Evolutionary conservation across 2,888 invertebrate species (phyloP), one percentile per base, ranked within the genome.

Genomic region (Ichneumoninae sp.): DNA sequence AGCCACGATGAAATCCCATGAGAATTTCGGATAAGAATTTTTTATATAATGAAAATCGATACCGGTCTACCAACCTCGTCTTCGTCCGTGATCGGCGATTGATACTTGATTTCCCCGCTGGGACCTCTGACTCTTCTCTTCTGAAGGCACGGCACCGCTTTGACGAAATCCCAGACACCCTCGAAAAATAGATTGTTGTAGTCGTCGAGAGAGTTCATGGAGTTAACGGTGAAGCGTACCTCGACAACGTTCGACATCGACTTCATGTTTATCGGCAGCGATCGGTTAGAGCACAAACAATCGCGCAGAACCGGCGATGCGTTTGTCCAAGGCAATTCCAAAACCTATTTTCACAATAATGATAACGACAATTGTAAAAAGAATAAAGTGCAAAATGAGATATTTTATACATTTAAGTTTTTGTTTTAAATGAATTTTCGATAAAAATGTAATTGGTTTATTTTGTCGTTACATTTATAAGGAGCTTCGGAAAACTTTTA

Each of bases 191-290:
- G 95, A 69, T 96, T 96, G 82, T 97, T 96, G 92, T 97, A 97
- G 94, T 98, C 97, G 91, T 98, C 97, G 22, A 97, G 94, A 1
- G 97, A 96, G 85, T 97, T 96, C 98, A 98, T 98, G 89, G 96
- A 96, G 80, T 96, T 95, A 19, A 98, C 97, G 87, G 96, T 96
- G 91, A 98, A 98, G 90, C 96, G 96, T 52, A 98, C 94, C 92
- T 98, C 97, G 16, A 97, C 96, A 50, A 97, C 95, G 87, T 96
- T 96, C 74, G 97, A 95, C 16, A 96, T 95, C 10, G 97, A 97
- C 52, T 96, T 96, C 92, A 97, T 97, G 87, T 96, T 97, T 91
- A 97, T 97, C 16, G 96, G 96, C 82, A 96, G 93, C 82, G 95
- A 92, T 89, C 93, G 90, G 91, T 93, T 96, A 92, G 97, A 96